Evolutionary conservation across 53 echinoderm and acorn worm genomes (phyloP), one percentile per base, ranked within the genome.

Genomic region (Temnopleurus reevesii): DNA sequence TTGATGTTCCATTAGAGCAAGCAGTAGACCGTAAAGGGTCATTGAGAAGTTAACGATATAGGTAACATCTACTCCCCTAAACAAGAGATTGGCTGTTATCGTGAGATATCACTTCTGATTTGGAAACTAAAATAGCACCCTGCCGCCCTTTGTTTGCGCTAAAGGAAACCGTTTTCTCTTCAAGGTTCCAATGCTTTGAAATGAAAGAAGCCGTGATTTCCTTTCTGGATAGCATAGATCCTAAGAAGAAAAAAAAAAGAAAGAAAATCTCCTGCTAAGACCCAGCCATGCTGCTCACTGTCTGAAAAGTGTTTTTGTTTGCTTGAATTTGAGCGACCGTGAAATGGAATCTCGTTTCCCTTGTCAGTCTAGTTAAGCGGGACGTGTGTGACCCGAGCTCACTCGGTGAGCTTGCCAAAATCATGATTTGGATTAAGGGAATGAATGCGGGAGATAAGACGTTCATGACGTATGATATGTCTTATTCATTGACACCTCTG

Each of bases 291-390:
- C n/a, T 71, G 71, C 71, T 71, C 41, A n/a, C n/a, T 41, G 71
- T 41, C n/a, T 30, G 41, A 71, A 59, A 71, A 38, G 71, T 71
- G 71, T 71, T 71, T 71, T 71, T 71, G 71, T 71, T 71, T 71
- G 71, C 71, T 71, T 71, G 71, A 71, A 41, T 71, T 71, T 71
- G 36, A 71, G 19, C 71, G 71, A 71, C 71, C 71, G 13, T 71
- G 71, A 71, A 71, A 71, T 41, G 71, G 71, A 71, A 71, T 71
- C 71, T 71, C 71, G 38, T 71, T 71, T 71, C 71, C 71, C 71
- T 71, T 38, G 71, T 41, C 71, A 71, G 71, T 71, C 71, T 36
- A n/a, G 71, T 41, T 71, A 41, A 71, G 71, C 71, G 71, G 71
- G 71, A 71, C 71, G 71, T 71, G 71, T 8, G 43, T 17, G 36